phyloP scores from a whole-genome alignment of 2,888 invertebrate species.

The Coleophora flavipennella region DNA sequence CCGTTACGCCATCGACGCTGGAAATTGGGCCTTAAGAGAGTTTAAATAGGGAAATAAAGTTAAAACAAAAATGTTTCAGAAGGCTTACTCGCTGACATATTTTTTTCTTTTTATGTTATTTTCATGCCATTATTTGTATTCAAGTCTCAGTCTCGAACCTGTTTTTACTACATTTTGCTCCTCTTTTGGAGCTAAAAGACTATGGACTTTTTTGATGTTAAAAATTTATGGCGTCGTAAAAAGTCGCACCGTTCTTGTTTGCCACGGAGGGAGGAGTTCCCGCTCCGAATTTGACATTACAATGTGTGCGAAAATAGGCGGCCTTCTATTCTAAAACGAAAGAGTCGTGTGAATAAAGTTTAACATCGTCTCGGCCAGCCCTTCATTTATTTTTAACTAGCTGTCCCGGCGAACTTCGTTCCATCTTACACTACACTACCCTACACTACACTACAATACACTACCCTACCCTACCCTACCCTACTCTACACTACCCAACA shows the following conservation, averaged over 20 bases:
- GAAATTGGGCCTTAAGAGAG: no score
- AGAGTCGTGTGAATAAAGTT: neutral
- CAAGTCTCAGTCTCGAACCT: slow-evolving; percentile 27
- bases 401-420: no score
- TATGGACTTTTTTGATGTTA: slow-evolving; percentile 56
- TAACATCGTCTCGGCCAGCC: neutral
- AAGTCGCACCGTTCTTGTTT: slow-evolving; percentile 47
- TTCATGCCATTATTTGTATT: slow-evolving; percentile 21
- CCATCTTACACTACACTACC: no score
- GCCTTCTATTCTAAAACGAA: neutral
- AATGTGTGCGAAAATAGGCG: slow-evolving; percentile 25
- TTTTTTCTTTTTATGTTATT: no score
- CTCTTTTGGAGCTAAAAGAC: slow-evolving; percentile 37
- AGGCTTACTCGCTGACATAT: no score
- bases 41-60: no score
- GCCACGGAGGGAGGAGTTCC: slow-evolving; percentile 31
- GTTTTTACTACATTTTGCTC: slow-evolving; percentile 30
- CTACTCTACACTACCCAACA: no score
- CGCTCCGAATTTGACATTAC: slow-evolving; percentile 46
- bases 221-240: slow-evolving; percentile 65
- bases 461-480: no score
- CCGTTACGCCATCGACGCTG: no score
- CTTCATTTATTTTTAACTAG: no score
- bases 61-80: no score
- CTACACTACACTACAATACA: no score